phyloP scores from a whole-genome alignment of 2,888 invertebrate genomes.

The Drosophila incognita region DNA sequence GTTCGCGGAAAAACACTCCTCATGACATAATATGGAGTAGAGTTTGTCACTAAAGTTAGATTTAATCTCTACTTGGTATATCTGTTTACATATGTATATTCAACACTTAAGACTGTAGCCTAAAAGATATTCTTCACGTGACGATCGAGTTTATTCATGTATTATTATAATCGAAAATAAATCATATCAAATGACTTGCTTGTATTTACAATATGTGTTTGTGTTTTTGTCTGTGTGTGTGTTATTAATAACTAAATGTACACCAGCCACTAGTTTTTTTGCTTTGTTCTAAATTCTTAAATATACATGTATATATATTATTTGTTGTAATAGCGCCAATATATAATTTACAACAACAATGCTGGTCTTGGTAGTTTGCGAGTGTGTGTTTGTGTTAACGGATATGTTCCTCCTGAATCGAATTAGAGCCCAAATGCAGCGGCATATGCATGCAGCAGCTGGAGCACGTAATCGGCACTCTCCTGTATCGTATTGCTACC shows the following conservation, averaged over 20 bases:
- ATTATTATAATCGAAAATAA: constrained; percentile 44
- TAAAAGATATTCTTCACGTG: constrained; percentile 49
- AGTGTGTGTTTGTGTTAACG: constrained; percentile 16
- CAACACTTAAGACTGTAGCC: constrained; percentile 68
- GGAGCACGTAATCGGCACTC: constrained; percentile 69
- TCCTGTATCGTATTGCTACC: constrained; percentile 70
- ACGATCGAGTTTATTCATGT: constrained; percentile 29
- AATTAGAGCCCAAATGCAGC: constrained; percentile 66
- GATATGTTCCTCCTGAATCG: constrained; percentile 44
- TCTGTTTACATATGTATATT: constrained; percentile 65
- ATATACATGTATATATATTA: constrained; percentile 12
- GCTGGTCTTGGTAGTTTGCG: constrained; percentile 33
- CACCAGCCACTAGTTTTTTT: constrained; percentile 24
- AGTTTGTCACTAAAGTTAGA: constrained; percentile 42
- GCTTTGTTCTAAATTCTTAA: constrained; percentile 37
- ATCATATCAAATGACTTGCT: constrained; percentile 75
- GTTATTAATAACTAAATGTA: constrained; percentile 46
- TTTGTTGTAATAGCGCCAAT: constrained; percentile 33
- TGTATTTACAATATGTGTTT: constrained; percentile 55
- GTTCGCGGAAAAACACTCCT: constrained; percentile 23
- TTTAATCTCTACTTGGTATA: constrained; percentile 66
- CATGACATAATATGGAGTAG: constrained; percentile 31
- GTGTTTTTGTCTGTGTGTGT: neutral
- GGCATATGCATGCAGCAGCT: constrained; percentile 66
- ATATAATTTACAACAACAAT: constrained; percentile 32